A percentile compares a stretch with the other conserved stretches of the same genome.
These are phyloP conservation scores for Sesia apiformis DNA, from an alignment of 2,888 invertebrate species.

Conservation along the genomic window DNA sequence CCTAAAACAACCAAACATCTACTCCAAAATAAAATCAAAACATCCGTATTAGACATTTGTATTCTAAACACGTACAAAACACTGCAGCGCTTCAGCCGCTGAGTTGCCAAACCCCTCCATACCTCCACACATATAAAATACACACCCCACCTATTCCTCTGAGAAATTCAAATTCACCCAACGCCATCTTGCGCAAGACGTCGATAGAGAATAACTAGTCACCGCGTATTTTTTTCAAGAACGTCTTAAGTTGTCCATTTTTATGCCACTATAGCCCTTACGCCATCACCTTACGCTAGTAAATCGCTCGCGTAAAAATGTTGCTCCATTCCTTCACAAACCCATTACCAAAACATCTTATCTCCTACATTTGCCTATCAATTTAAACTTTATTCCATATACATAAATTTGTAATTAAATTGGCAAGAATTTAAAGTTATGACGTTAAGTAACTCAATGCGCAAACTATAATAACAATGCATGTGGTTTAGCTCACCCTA, in stretches of 20 bases:
- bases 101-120: constrained; percentile 10
- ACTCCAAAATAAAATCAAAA: background rate
- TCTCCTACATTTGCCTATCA: background rate
- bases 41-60: background rate
- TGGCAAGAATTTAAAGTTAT: constrained; percentile 8
- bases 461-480: constrained; percentile 67
- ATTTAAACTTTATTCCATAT: accelerated
- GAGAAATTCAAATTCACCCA: constrained; percentile 62
- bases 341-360: constrained; percentile 16
- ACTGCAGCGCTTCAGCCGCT: constrained; percentile 37
- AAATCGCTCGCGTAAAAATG: constrained; percentile 72
- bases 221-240: constrained; percentile 61
- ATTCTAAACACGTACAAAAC: constrained; percentile 23
- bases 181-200: constrained; percentile 72
- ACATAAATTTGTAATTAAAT: constrained; percentile 8
- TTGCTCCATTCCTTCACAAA: constrained; percentile 36
- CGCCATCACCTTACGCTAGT: constrained; percentile 58
- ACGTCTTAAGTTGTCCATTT: constrained; percentile 70
- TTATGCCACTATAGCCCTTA: constrained; percentile 71
- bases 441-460: constrained; percentile 13
- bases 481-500: constrained; percentile 36
- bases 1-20: no score
- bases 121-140: constrained; percentile 26
- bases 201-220: constrained; percentile 68
- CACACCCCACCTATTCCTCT: constrained; percentile 63